A percentile compares a stretch with the other conserved stretches of the same genome.
phyloP scores from a whole-genome alignment of 2,888 invertebrate species.

The Osedax frankpressi region DNA sequence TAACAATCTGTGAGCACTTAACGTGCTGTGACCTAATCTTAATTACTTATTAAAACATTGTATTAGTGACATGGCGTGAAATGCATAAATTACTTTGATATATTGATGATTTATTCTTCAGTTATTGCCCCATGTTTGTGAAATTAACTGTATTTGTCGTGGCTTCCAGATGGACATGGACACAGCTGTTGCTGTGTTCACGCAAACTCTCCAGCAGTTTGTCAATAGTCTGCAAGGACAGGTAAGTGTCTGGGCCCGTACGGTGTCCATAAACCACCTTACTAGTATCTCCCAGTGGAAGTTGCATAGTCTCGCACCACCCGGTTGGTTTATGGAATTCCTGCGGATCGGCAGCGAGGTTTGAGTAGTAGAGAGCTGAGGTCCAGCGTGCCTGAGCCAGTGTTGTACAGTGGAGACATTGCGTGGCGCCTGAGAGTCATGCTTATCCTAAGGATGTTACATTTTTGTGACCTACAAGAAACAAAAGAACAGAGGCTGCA shows the following conservation, averaged over 20 bases:
- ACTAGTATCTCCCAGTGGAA: not conserved
- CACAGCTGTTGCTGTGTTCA: conserved; percentile 6
- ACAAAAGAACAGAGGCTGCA: not conserved
- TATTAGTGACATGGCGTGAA: not conserved
- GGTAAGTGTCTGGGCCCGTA: not conserved
- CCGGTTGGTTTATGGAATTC: conserved; percentile 1
- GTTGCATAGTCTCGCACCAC: not conserved
- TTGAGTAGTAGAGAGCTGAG: not conserved
- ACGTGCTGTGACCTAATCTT: not conserved
- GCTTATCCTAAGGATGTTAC: not conserved
- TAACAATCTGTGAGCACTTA: too few species aligned
- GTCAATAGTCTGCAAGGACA: conserved; percentile 8
- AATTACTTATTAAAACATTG: not conserved
- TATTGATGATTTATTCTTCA: not conserved
- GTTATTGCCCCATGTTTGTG: not conserved
- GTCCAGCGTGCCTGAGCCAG: not conserved
- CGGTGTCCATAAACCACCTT: not conserved
- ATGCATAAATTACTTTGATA: not conserved
- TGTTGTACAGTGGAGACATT: not conserved
- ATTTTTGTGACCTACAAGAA: not conserved
- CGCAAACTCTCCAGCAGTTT: conserved; percentile 6
- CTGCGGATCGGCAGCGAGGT: not conserved
- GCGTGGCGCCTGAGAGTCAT: not conserved
- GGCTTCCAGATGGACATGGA: conserved; percentile 9
- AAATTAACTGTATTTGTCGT: not conserved